Conservation (phyloP, 2,888 invertebrate genomes). For the Ormyrus pomaceus region DNA sequence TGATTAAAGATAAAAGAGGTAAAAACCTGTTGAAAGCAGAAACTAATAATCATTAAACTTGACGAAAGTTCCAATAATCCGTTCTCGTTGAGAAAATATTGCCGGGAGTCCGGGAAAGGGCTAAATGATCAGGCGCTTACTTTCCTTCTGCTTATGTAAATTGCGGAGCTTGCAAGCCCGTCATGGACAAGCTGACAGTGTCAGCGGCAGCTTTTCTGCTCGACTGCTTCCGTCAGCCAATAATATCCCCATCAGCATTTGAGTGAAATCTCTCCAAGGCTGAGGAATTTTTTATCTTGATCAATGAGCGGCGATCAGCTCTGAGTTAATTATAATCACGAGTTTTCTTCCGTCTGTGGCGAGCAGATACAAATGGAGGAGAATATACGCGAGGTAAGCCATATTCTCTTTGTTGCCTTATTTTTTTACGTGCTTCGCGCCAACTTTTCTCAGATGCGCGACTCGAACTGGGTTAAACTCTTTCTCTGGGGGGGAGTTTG, state of each 20-base stretch:
- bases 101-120: no score
- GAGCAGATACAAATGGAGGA: conserved; percentile 58
- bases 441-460: background rate
- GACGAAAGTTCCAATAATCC: no score
- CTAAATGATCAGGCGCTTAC: no score
- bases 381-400: conserved; percentile 61
- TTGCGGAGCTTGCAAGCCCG: no score
- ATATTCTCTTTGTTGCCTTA: background rate
- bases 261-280: conserved; percentile 14
- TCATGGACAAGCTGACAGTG: no score
- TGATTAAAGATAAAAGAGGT: no score
- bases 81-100: no score
- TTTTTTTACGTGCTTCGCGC: background rate
- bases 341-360: conserved; percentile 25
- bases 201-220: background rate
- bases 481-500: background rate
- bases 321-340: conserved; percentile 1
- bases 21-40: no score
- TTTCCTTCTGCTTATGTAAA: no score
- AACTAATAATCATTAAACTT: no score
- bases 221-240: conserved; percentile 18
- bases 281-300: background rate
- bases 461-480: conserved; percentile 41
- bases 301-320: conserved; percentile 3
- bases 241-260: conserved; percentile 10